A percentile compares a stretch with the other conserved stretches of the same genome.
Conservation (phyloP, 2,113 vertebrate genomes). For the Sturnira hondurensis region DNA sequence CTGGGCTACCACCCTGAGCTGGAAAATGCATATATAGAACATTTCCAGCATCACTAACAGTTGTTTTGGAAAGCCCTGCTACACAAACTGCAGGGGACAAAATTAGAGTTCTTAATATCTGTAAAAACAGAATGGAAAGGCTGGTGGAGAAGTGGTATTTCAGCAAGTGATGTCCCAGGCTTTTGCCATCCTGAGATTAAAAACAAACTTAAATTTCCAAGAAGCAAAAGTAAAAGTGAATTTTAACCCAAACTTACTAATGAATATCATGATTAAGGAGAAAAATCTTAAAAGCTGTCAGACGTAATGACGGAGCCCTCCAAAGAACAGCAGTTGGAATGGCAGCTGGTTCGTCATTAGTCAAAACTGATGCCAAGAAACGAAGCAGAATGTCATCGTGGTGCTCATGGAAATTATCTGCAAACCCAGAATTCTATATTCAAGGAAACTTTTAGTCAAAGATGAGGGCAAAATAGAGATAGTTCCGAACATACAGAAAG, state of each 20-base stretch:
- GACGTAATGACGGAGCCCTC: not conserved
- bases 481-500: not conserved
- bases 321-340: not conserved
- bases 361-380: not conserved
- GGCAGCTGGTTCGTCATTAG: not conserved
- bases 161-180: not conserved
- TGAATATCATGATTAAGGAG: not conserved
- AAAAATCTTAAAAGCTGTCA: not conserved
- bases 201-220: not conserved
- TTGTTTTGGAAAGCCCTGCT: not conserved
- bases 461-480: not conserved
- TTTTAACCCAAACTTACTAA: not conserved
- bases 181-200: not conserved
- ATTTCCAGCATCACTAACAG: not conserved
- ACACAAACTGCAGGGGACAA: not conserved
- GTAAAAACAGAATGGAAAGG: not conserved
- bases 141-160: not conserved
- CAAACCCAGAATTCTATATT: not conserved
- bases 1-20: not conserved
- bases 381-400: not conserved
- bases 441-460: not conserved
- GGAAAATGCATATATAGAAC: not conserved
- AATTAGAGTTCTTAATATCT: not conserved
- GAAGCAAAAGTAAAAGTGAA: not conserved
- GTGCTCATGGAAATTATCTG: not conserved